A percentile compares a stretch with the other conserved stretches of the same genome.
Conservation (phyloP, 2,797 vertebrate species). For the Lepus oiostolus region DNA sequence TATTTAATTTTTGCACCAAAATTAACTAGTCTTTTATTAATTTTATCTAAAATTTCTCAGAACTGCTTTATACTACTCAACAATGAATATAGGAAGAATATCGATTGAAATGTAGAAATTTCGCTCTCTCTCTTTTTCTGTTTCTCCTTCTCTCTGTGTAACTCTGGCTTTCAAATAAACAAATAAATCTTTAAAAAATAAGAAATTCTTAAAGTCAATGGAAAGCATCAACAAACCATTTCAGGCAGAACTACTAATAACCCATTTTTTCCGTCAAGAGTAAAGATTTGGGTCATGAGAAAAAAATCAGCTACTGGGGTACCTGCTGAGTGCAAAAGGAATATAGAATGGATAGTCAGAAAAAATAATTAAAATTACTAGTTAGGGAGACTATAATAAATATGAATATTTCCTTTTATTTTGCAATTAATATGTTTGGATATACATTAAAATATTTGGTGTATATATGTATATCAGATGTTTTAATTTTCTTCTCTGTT, state of each 20-base stretch:
- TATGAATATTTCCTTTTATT: background rate
- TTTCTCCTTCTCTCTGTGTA: too few relatives aligned
- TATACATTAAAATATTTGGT: too few relatives aligned
- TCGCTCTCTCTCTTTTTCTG: too few relatives aligned
- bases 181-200: too few relatives aligned
- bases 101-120: too few relatives aligned
- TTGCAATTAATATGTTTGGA: background rate
- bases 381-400: background rate
- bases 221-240: background rate
- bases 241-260: background rate
- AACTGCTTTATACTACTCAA: background rate
- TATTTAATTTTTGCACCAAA: too few relatives aligned
- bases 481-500: background rate
- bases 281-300: background rate
- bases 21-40: too few relatives aligned
- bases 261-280: background rate
- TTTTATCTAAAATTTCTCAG: too few relatives aligned
- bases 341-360: background rate
- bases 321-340: background rate
- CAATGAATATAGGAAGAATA: background rate
- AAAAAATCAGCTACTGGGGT: background rate
- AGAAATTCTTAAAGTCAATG: background rate
- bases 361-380: background rate
- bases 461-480: background rate
- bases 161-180: too few relatives aligned